Conservation (phyloP, 2,797 vertebrate genomes). For the Tarsius wallacei region DNA sequence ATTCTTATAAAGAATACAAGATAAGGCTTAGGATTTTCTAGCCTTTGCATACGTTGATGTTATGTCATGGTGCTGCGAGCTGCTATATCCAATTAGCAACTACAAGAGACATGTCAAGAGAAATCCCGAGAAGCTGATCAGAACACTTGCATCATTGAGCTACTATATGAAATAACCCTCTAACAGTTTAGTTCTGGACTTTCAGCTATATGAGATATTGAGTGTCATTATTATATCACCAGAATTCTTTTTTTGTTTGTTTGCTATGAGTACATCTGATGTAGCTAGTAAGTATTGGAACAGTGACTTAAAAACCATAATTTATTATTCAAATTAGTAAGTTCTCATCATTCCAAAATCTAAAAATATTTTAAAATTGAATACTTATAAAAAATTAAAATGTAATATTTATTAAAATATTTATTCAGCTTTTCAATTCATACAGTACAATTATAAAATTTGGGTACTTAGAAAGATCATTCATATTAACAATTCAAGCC, state of each 20-base stretch:
- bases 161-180: neutral
- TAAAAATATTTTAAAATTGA: conserved; percentile 8
- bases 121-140: neutral
- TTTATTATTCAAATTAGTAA: neutral
- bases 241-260: neutral
- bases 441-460: neutral
- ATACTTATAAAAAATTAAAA: neutral
- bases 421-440: neutral
- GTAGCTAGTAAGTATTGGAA: neutral
- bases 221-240: neutral
- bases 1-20: neutral
- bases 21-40: neutral
- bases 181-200: neutral
- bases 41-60: neutral
- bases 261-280: neutral
- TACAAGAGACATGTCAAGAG: neutral
- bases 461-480: neutral
- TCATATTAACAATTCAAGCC: neutral
- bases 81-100: neutral
- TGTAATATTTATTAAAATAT: neutral
- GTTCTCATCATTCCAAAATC: neutral
- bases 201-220: neutral
- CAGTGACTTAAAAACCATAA: neutral
- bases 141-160: neutral
- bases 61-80: neutral